A percentile compares a stretch with the other conserved stretches of the same genome.
phyloP scores from a whole-genome alignment of 2,888 invertebrate species.

The Bruchidius siliquastri region DNA sequence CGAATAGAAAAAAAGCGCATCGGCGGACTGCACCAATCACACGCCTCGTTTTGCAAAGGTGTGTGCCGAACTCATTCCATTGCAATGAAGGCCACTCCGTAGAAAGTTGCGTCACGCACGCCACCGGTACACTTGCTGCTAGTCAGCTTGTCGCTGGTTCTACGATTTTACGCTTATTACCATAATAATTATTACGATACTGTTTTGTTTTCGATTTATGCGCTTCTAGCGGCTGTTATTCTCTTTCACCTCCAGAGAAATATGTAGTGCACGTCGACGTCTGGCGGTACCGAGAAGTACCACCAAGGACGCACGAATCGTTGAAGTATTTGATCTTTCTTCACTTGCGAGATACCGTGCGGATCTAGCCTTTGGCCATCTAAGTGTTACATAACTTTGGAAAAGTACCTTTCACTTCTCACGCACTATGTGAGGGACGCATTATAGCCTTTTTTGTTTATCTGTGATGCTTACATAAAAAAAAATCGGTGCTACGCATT shows the following conservation, averaged over 20 bases:
- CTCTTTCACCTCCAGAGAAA: neutral
- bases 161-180: neutral
- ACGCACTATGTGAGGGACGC: no score
- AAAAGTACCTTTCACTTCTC: no score
- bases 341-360: neutral
- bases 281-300: neutral
- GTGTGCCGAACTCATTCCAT: neutral
- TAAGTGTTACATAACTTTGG: no score
- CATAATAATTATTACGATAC: neutral
- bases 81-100: neutral
- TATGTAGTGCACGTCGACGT: neutral
- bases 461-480: no score
- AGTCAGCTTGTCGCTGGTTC: neutral
- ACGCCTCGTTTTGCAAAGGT: neutral
- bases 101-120: neutral
- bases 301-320: neutral
- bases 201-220: neutral
- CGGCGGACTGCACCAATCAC: neutral
- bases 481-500: no score
- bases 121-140: neutral
- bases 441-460: no score
- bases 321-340: neutral
- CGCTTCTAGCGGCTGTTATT: neutral
- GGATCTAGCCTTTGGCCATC: neutral
- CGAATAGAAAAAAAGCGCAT: neutral